Evolutionary conservation across 2,113 vertebrate species (phyloP), one percentile per base, ranked within the genome.

Genomic region (Aegithalos caudatus): DNA sequence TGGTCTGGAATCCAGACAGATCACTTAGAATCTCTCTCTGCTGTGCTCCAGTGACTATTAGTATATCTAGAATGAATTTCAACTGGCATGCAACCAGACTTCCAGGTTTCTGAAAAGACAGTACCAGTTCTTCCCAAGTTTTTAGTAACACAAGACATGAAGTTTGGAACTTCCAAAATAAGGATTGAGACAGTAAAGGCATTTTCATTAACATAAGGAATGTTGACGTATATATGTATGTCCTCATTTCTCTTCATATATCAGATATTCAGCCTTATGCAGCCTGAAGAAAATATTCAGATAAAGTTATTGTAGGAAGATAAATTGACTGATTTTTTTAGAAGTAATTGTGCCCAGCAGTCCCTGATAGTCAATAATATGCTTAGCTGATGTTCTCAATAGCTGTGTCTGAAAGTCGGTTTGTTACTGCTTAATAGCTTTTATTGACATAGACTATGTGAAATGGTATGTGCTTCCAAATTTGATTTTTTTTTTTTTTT

Each of bases 401-500:
- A 92, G 44, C 27, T 78, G 47, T 78, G 53, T 67, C 65, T 82
- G 61, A 82, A 81, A 84, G 53, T 56, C 8, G 5, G 44, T 67
- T 91, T 87, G 48, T 85, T 80, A 64, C 65, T 76, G 35, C 82
- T 85, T 51, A 95, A 91, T 58, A 94, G 70, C 24, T 88, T 91
- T 81, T 90, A 88, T 85, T 91, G 90, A 85, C 78, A 91, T 4
- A 72, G 81, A 51, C 78, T 51, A 40, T 50, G 31, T 85, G 57
- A 81, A 91, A 91, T 45, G 88, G 20, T 73, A 67, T 71, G 70
- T 19, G 14, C 38, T 67, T 90, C 48, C 48, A 74, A 58, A 87
- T 84, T 56, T 31, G 51, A 85, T 91, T 81, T 79, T 90, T 48
- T 53, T 79, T 90, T 48, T 53, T 81, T 44, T 61, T 37, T 31